Base-by-base conservation (phyloP, 2,888 invertebrate species). In the Apotomis capreana region DNA sequence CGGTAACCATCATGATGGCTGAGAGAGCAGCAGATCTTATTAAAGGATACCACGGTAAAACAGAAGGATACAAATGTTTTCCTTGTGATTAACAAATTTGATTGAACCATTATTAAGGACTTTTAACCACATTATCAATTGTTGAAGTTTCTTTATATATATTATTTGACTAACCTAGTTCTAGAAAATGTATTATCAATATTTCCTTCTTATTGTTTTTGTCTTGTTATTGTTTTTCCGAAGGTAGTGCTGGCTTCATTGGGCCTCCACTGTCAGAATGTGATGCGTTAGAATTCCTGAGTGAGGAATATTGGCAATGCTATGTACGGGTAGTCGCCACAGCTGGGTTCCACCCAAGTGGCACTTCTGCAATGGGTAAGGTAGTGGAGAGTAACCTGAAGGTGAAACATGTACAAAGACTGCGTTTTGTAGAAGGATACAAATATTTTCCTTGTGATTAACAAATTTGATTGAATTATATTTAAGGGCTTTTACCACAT, bases 291-390 rank as follows among this genome's bases (percentile, higher is more conserved):
- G 68, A 77, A 0, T 92, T 91, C 69, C 92, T 86, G 9, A 88
- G 88, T 0, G 94, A 95, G 76, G 84, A 83, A 0, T 95, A 95
- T 78, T 94, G 94, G 91, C 90, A 87, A 58, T 95, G 95, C 76
- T 88, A 94, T 77, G 86, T 91, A 0, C 83, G 93, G n/a, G 87
- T 90, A 57, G 83, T 94, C 63, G 90, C 93, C 0, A 87, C 93
- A 61, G 94, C 94, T 4, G 89, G 94, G 54, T 94, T 94, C 78
- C 94, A 94, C 79, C 91, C 93, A 69, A 87, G 87, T 5, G 81
- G 83, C 9, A 76, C 75, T 3, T 73, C 70, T 40, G 68, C 68
- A 10, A 74, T 76, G 62, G 76, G 76, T 3, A 46, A 46, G 4
- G 76, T 76, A 5, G 74, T 74, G 1, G 76, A 74, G 13, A 65